phyloP scores from a whole-genome alignment of 2,888 invertebrate genomes.

The Agonum fuliginosum region DNA sequence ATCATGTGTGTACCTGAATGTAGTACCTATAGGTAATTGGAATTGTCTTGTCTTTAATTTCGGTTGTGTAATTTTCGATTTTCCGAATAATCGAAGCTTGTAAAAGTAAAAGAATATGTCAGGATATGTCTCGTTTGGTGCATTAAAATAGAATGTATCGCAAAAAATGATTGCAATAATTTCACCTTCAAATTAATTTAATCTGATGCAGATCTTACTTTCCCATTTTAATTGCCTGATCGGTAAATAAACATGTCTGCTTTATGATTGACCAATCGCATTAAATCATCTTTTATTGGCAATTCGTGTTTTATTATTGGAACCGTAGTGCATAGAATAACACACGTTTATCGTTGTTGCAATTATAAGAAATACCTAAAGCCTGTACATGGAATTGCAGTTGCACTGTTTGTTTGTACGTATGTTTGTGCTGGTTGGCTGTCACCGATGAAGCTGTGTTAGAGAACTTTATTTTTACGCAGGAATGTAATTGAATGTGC shows the following conservation, averaged over 20 bases:
- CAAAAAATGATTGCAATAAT: no score
- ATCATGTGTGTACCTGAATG: no score
- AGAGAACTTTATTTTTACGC: constrained; percentile 31
- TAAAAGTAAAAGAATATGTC: no score
- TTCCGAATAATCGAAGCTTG: no score
- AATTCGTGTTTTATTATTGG: constrained; percentile 6
- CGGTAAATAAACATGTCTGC: constrained; percentile 53
- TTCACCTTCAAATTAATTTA: no score
- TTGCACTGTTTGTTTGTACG: neutral
- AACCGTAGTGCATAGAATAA: neutral
- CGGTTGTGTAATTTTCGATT: no score
- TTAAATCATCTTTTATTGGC: constrained; percentile 48
- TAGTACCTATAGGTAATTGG: no score
- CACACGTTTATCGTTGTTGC: no score
- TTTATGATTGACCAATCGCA: constrained; percentile 46
- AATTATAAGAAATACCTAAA: neutral
- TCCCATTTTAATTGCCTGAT: constrained; percentile 43
- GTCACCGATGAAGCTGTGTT: neutral
- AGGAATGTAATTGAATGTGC: constrained; percentile 35
- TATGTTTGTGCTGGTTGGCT: neutral
- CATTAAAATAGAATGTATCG: no score
- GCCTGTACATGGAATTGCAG: constrained; percentile 1
- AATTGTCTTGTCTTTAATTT: no score
- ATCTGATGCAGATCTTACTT: no score
- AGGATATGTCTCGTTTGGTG: no score